Conservation (phyloP, 2,113 vertebrate genomes). For the Taxidea taxus region DNA sequence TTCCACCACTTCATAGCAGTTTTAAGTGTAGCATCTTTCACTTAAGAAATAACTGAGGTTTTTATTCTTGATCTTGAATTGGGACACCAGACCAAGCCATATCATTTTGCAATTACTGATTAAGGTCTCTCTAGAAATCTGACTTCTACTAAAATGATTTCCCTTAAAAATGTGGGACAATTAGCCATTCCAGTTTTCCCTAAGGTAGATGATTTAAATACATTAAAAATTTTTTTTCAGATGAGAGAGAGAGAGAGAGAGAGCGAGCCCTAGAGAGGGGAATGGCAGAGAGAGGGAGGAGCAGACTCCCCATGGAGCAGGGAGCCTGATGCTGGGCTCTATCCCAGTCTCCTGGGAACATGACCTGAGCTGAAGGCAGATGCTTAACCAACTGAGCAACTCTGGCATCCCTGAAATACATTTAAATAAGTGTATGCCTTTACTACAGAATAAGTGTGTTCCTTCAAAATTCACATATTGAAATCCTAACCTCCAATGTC, state of each 20-base stretch:
- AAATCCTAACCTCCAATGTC: background rate
- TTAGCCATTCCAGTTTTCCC: slow-evolving; percentile 11
- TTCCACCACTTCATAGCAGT: slow-evolving; percentile 14
- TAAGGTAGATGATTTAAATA: background rate
- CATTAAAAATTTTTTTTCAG: background rate
- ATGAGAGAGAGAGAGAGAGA: too few relatives aligned
- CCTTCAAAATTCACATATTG: background rate
- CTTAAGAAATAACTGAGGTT: background rate
- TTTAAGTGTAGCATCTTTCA: slow-evolving; percentile 31
- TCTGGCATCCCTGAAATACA: background rate
- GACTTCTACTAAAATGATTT: background rate
- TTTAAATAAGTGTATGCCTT: background rate
- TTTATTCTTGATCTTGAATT: slow-evolving; percentile 43
- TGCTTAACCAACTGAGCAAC: too few relatives aligned
- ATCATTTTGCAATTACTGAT: background rate
- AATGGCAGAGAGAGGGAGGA: too few relatives aligned
- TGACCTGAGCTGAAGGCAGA: too few relatives aligned
- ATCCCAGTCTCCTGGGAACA: too few relatives aligned
- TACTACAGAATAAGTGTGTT: background rate
- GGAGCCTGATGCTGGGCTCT: too few relatives aligned
- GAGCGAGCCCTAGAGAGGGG: too few relatives aligned
- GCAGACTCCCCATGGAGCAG: too few relatives aligned
- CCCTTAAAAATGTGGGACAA: background rate
- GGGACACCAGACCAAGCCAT: background rate
- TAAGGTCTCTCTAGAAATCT: slow-evolving; percentile 29